Conservation (phyloP, 2,113 vertebrate genomes). For the Nanorana parkeri region DNA sequence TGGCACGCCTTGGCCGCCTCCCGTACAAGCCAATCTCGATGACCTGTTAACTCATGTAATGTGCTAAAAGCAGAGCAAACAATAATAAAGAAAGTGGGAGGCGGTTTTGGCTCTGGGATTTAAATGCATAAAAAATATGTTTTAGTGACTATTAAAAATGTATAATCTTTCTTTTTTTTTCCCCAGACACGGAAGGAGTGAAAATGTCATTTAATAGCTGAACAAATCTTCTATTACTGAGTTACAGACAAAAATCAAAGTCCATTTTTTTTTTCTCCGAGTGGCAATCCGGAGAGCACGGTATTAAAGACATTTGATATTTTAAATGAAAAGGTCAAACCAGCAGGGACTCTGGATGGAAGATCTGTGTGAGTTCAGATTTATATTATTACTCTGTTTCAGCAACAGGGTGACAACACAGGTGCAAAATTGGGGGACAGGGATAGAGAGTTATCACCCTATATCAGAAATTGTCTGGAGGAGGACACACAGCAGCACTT, state of each 20-base stretch:
- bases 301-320: neutral
- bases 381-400: too few relatives aligned
- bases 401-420: too few relatives aligned
- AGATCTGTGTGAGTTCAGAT: too few relatives aligned
- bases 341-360: too few relatives aligned
- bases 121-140: neutral
- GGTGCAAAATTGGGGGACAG: too few relatives aligned
- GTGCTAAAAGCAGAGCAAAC: neutral
- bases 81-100: neutral
- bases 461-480: too few relatives aligned
- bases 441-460: too few relatives aligned
- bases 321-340: neutral
- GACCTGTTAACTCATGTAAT: neutral
- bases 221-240: neutral
- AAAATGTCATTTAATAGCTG: slow-evolving; percentile 10
- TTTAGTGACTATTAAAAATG: slow-evolving; percentile 14
- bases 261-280: neutral
- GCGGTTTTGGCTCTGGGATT: neutral
- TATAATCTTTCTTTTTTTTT: slow-evolving; percentile 2
- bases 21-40: slow-evolving; percentile 19
- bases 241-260: slow-evolving; percentile 8
- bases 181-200: neutral
- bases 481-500: too few relatives aligned
- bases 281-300: neutral
- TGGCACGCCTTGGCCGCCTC: neutral